These are phyloP conservation scores for Gymnothorax reevesii DNA, from an alignment of 2,797 vertebrate species.

Conservation along the genomic window DNA sequence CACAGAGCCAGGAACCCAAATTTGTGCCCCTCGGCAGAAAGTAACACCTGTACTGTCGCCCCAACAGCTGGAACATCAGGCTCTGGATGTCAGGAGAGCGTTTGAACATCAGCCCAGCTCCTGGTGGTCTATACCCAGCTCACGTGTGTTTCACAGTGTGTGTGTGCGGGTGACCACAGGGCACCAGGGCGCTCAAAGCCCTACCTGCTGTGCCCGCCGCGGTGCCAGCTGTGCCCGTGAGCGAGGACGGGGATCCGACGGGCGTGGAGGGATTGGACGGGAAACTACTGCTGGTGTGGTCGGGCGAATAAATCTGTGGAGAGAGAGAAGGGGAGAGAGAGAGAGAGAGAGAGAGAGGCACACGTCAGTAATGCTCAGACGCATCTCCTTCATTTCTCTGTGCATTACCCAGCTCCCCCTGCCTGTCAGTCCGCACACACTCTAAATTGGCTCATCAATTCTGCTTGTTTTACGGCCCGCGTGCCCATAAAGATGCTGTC, in stretches of 20 bases:
- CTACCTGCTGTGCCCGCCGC: conserved; percentile 64
- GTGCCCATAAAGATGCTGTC: conserved; percentile 54
- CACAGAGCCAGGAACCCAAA: no score
- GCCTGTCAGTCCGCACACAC: conserved; percentile 43
- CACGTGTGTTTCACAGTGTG: neutral
- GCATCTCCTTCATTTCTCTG: conserved; percentile 33
- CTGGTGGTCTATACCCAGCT: neutral
- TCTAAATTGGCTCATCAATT: conserved; percentile 62
- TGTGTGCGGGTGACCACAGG: conserved; percentile 48
- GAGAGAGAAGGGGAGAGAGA: conserved; percentile 31
- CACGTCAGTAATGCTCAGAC: conserved; percentile 43
- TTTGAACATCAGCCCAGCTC: neutral
- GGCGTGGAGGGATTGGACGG: conserved; percentile 98
- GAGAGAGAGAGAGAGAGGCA: neutral
- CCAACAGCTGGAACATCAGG: neutral
- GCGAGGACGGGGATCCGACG: conserved; percentile 93
- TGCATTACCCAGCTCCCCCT: conserved; percentile 54
- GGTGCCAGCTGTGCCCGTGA: conserved; percentile 80
- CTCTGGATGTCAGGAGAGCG: neutral
- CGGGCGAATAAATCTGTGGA: conserved; percentile 96
- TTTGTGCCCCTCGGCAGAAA: no score
- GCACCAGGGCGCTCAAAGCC: conserved; percentile 61
- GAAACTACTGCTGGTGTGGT: conserved; percentile 99
- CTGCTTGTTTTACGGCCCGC: conserved; percentile 53
- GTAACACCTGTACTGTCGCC: no score